Conservation (phyloP, 2,797 vertebrate genomes). For the Pseudochirops cupreus region DNA sequence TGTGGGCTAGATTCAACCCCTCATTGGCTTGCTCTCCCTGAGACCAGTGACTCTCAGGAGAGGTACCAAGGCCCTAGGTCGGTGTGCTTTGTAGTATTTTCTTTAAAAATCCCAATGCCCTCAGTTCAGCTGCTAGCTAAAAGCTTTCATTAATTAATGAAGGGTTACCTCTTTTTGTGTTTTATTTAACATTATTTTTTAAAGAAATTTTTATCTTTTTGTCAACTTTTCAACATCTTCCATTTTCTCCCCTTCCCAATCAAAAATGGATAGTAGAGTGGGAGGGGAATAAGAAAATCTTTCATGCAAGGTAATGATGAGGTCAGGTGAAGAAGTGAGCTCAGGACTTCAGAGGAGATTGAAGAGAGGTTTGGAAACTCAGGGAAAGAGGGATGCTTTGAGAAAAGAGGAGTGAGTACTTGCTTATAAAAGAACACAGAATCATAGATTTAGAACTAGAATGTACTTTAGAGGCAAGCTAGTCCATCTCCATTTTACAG, state of each 20-base stretch:
- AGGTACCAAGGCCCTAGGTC: not conserved
- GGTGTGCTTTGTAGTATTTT: not conserved
- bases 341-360: not conserved
- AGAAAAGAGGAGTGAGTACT: not conserved
- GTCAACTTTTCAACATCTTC: not conserved
- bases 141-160: slow-evolving; percentile 84
- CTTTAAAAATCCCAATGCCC: slow-evolving; percentile 68
- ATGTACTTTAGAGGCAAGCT: not conserved
- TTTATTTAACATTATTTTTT: not conserved
- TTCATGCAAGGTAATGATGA: not conserved
- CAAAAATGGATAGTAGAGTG: not conserved
- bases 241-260: slow-evolving; percentile 16
- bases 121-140: slow-evolving; percentile 85
- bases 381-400: not conserved
- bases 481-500: not conserved
- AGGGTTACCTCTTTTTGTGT: not conserved
- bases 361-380: not conserved
- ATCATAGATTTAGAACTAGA: not conserved
- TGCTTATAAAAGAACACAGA: not conserved
- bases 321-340: not conserved
- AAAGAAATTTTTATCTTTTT: not conserved
- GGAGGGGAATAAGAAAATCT: not conserved
- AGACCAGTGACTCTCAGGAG: not conserved
- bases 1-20: not conserved
- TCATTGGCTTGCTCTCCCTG: not conserved